Evolutionary conservation across 2,113 vertebrate genomes (phyloP).

Genomic region (Leptosomus discolor): DNA sequence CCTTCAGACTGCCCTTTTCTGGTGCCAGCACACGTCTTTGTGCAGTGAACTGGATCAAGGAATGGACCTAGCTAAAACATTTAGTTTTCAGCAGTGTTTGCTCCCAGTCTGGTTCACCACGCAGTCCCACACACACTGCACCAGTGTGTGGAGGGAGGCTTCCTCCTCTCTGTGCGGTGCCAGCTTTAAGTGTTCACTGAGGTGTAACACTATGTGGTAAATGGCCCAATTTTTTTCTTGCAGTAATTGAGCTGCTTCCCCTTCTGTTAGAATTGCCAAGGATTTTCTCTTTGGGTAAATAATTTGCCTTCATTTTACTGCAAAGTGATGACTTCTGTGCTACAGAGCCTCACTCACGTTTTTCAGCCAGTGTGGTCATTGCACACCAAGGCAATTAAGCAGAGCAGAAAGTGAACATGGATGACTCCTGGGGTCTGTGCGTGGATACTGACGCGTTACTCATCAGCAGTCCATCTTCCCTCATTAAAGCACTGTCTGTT

Average conservation of each 20-base stretch:
- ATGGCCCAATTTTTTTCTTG: background rate
- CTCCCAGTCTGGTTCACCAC: background rate
- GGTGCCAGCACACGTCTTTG: background rate
- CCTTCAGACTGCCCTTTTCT: background rate
- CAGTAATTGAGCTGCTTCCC: background rate
- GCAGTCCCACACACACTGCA: background rate
- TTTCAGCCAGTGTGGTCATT: background rate
- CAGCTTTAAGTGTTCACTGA: background rate
- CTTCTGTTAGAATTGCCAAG: background rate
- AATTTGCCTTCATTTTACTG: background rate
- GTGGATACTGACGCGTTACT: rapidly evolving
- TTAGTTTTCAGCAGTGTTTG: background rate
- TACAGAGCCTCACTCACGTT: background rate
- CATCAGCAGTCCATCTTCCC: background rate
- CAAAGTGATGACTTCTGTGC: background rate
- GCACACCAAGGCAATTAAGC: background rate
- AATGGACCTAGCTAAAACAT: background rate
- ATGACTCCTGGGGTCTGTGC: background rate
- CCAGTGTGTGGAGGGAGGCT: background rate
- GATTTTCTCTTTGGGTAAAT: background rate
- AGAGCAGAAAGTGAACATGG: background rate
- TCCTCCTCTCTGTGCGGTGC: background rate
- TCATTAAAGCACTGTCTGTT: background rate
- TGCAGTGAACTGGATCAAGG: background rate
- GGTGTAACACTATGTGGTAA: background rate